Evolutionary conservation across 2,888 invertebrate species (phyloP).

Genomic region (Clitarchus hookeri): DNA sequence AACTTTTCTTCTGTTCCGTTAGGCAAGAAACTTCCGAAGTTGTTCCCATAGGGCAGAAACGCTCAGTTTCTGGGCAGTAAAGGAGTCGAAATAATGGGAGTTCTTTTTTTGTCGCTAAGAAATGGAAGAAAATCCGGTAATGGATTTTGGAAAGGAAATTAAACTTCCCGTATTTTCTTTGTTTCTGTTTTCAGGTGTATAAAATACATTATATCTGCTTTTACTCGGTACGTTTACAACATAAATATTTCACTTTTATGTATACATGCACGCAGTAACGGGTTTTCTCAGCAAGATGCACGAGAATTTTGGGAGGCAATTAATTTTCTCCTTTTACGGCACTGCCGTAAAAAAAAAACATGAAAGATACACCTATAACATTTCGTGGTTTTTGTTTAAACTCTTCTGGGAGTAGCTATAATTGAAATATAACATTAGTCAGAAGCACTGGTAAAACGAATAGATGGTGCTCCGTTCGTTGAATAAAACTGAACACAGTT

Average conservation of each 20-base stretch:
- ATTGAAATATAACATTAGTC: too few relatives aligned
- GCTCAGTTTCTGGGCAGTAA: not conserved
- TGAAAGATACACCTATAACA: too few relatives aligned
- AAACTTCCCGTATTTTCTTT: not conserved
- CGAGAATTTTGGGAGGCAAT: too few relatives aligned
- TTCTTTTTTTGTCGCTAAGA: not conserved
- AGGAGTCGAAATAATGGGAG: not conserved
- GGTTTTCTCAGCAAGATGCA: too few relatives aligned
- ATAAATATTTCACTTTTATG: not conserved
- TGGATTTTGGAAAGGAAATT: slow-evolving; percentile 1
- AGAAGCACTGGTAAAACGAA: too few relatives aligned
- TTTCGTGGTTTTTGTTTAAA: too few relatives aligned
- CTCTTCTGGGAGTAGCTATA: too few relatives aligned
- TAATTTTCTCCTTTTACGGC: too few relatives aligned
- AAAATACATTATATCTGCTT: not conserved
- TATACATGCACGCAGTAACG: not conserved
- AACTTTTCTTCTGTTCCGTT: not conserved
- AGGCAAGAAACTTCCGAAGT: not conserved
- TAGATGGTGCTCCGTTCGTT: too few relatives aligned
- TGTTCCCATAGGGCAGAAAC: not conserved
- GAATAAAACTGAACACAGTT: too few relatives aligned
- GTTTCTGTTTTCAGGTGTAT: not conserved
- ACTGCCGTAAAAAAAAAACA: too few relatives aligned
- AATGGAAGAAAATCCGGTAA: not conserved
- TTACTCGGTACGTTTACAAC: not conserved